These are phyloP conservation scores for Drosophila tristis DNA, from an alignment of 1,140 invertebrate genomes.

Conservation along the genomic window DNA sequence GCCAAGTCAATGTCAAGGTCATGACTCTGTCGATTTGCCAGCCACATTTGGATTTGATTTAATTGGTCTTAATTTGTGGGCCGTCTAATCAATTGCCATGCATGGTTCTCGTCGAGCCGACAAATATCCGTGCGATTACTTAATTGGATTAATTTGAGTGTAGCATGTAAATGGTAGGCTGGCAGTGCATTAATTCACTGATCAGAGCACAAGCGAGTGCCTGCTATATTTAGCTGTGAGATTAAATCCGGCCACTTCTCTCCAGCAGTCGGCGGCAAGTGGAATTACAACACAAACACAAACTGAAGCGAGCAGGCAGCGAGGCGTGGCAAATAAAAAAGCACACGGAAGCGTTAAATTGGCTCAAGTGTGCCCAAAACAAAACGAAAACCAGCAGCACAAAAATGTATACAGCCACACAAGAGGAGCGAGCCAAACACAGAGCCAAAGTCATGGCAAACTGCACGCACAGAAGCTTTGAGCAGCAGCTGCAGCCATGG, in stretches of 20 bases:
- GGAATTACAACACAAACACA: background rate
- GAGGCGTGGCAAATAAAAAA: conserved; percentile 63
- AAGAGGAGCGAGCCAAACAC: conserved; percentile 9
- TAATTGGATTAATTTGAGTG: conserved; percentile 46
- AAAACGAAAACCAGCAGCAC: conserved; percentile 21
- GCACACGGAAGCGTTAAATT: conserved; percentile 77
- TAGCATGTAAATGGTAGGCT: background rate
- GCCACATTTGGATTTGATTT: conserved; percentile 51
- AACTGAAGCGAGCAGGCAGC: conserved; percentile 38
- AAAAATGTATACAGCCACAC: conserved; percentile 6
- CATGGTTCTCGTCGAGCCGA: conserved; percentile 25
- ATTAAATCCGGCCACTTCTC: conserved; percentile 30
- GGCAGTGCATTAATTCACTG: conserved; percentile 24
- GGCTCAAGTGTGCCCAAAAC: conserved; percentile 60
- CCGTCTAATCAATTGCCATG: conserved; percentile 43
- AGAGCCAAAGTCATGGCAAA: conserved; percentile 38
- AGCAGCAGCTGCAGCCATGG: conserved; percentile 16
- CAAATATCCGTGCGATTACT: conserved; percentile 34
- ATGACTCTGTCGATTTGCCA: conserved; percentile 10
- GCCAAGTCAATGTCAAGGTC: conserved; percentile 63
- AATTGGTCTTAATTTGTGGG: conserved; percentile 53
- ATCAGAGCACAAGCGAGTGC: conserved; percentile 11
- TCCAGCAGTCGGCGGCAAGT: no score
- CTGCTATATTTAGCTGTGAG: conserved; percentile 31
- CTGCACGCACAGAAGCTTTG: conserved; percentile 4